Percentiles rank a stretch among this genome's conserved stretches.
Evolutionary conservation across 2,888 invertebrate species (phyloP).

Genomic region (Rhagonycha lutea): DNA sequence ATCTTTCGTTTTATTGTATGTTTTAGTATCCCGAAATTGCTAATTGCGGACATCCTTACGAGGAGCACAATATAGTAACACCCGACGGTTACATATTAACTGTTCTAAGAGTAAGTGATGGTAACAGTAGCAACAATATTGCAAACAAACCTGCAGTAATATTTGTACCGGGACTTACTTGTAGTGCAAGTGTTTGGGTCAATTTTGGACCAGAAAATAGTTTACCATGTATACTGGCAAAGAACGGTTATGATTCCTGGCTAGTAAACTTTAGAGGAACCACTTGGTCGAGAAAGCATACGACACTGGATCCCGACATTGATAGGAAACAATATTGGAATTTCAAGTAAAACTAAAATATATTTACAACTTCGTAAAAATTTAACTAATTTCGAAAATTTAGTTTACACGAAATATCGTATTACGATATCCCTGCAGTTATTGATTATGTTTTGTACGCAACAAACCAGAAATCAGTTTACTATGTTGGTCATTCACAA

Average conservation of each 20-base stretch:
- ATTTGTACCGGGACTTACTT: neutral
- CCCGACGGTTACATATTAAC: neutral
- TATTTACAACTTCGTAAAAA: neutral
- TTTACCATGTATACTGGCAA: neutral
- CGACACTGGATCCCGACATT: neutral
- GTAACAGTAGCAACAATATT: neutral
- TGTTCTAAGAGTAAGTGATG: neutral
- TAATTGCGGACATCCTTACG: neutral
- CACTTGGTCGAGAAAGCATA: neutral
- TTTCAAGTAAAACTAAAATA: neutral
- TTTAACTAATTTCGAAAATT: neutral
- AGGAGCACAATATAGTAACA: neutral
- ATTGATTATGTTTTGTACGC: neutral
- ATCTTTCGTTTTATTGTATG: neutral
- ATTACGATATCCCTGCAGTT: neutral
- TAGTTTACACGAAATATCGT: neutral
- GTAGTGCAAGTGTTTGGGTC: neutral
- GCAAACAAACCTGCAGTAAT: neutral
- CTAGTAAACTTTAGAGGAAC: neutral
- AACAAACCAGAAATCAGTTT: neutral
- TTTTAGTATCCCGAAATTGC: neutral
- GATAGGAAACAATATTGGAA: neutral
- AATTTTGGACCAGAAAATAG: neutral
- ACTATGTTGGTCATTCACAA: neutral
- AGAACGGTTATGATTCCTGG: neutral